A percentile compares a stretch with the other conserved stretches of the same genome.
Conservation (phyloP, 2,888 invertebrate species). For the Cryptophagus acutangulus region DNA sequence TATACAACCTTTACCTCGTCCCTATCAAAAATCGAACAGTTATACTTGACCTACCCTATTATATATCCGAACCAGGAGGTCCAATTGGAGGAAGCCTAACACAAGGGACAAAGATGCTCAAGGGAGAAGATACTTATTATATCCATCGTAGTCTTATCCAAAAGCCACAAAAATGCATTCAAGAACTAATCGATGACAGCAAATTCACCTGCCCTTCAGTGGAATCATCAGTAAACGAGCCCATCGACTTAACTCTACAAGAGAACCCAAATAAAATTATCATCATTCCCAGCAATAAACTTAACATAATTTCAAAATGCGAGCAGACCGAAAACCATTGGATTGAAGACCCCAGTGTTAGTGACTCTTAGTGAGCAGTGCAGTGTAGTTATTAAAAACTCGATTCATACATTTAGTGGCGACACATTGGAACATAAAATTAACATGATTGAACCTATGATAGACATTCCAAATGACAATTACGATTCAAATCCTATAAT, state of each 20-base stretch:
- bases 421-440: too few species aligned
- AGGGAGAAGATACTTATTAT: constrained; percentile 1
- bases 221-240: not conserved
- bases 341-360: too few species aligned
- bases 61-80: not conserved
- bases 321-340: too few species aligned
- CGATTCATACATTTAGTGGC: not conserved
- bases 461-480: not conserved
- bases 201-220: not conserved
- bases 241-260: not conserved
- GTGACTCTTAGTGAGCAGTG: not conserved
- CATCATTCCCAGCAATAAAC: not conserved
- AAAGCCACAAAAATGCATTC: not conserved
- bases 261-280: not conserved
- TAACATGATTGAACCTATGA: not conserved
- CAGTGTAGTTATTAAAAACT: not conserved
- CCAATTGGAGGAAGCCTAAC: not conserved
- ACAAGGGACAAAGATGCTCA: not conserved
- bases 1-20: constrained; percentile 1
- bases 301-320: not conserved
- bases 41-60: not conserved
- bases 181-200: not conserved
- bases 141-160: too few species aligned
- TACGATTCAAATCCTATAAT: not conserved
- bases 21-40: not conserved